phyloP scores from a whole-genome alignment of 2,113 vertebrate species.

The Galeopterus variegatus region DNA sequence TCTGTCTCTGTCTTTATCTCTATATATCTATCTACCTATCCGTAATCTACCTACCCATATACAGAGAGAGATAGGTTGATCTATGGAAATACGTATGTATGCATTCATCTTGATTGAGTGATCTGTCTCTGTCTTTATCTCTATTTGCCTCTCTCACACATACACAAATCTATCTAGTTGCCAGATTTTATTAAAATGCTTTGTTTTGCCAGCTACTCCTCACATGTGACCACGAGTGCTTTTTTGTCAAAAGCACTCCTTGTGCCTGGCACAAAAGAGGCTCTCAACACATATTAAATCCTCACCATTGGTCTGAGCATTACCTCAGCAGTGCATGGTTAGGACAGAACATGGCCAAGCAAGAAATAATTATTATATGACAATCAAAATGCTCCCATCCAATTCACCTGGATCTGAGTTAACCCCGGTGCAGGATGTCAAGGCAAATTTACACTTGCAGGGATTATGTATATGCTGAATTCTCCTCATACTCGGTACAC shows the following conservation, averaged over 20 bases:
- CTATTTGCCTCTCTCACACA: not conserved
- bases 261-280: not conserved
- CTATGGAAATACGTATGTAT: not conserved
- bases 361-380: not conserved
- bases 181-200: not conserved
- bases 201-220: not conserved
- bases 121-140: not conserved
- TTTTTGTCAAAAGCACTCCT: not conserved
- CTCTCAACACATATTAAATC: rapidly evolving
- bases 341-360: rapidly evolving
- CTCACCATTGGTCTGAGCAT: not conserved
- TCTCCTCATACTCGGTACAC: not conserved
- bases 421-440: no score
- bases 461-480: not conserved
- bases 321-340: not conserved
- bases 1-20: not conserved
- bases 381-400: rapidly evolving
- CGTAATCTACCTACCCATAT: not conserved
- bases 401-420: not conserved
- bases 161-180: no score
- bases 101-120: not conserved
- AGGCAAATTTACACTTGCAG: not conserved
- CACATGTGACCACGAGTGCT: not conserved
- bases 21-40: no score
- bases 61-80: not conserved